Evolutionary conservation across 2,797 vertebrate genomes (phyloP), one percentile per base, ranked within the genome.

Genomic region (Tympanoctomys barrerae): DNA sequence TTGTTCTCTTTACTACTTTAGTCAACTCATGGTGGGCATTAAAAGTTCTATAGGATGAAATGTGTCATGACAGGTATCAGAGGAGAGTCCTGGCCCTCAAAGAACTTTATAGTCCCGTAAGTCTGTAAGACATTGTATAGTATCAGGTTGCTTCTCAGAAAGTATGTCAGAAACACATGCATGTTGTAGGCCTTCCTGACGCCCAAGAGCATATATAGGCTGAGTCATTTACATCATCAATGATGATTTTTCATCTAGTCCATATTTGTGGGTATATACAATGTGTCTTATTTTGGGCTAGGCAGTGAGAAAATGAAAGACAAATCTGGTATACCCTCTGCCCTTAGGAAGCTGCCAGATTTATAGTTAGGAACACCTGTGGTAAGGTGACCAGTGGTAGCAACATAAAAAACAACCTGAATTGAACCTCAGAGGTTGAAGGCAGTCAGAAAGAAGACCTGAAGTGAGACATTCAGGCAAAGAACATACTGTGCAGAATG

Each of bases 261-360:
- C 54, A 71, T 73, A 31, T 12, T 64, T 79, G 24, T 26, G 22
- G 22, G 46, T 86, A n/a, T 66, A 62, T 80, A 79, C 62, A 49
- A 46, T n/a, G 26, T 57, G 39, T 39, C 42, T 61, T 7, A 62
- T n/a, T n/a, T 9, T 59, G 28, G 59, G 57, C 11, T 66, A 90
- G 87, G 33, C n/a, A 78, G 33, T 28, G 18, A 84, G 59, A 90
- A 87, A 73, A 39, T 49, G 73, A 93, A 93, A 91, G 64, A 64
- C 1, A 61, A 0, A 22, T 39, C 75, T 21, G 42, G 46, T 46
- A 79, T 22, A 59, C 59, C 11, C 42, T 46, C 46, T 70, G 39
- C 10, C 6, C 70, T 68, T 36, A 84, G 33, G 54, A 86, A 94
- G 94, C 68, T 70, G 36, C 66, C 6, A 89, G 64, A 78, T 70